Evolutionary conservation across 2,113 vertebrate genomes (phyloP).

Genomic region (Zeus faber): DNA sequence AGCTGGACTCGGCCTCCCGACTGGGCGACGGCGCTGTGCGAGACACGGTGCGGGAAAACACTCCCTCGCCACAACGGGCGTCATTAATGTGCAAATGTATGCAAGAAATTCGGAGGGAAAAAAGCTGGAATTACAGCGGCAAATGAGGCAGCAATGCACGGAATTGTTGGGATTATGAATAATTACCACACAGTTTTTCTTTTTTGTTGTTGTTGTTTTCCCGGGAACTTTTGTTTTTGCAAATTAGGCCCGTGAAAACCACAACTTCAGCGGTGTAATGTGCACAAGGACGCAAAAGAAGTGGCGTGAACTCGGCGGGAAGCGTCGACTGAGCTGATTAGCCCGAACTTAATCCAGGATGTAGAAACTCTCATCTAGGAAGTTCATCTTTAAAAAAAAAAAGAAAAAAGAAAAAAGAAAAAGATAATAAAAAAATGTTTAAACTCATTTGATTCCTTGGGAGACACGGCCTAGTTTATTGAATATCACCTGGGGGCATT

Average conservation of each 20-base stretch:
- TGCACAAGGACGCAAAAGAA: no score
- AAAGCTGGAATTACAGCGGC: constrained; percentile 73
- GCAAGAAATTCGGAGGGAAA: constrained; percentile 85
- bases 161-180: constrained; percentile 99
- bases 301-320: no score
- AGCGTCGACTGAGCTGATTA: no score
- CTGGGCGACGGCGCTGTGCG: constrained; percentile 93
- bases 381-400: background rate
- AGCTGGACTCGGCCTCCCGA: constrained; percentile 95
- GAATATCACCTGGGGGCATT: background rate
- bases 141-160: constrained; percentile 88
- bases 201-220: no score
- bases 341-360: no score
- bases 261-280: constrained; percentile 83
- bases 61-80: constrained; percentile 91
- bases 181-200: constrained; percentile 95
- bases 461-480: background rate
- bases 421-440: background rate
- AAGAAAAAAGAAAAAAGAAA: background rate
- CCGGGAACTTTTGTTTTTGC: constrained; percentile 92
- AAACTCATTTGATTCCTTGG: background rate
- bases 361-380: background rate
- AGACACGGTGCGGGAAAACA: constrained; percentile 94
- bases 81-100: constrained; percentile 99
- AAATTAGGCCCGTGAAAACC: constrained; percentile 83